These are phyloP conservation scores for Ephialtes manifestator DNA, from an alignment of 2,888 invertebrate genomes.

Conservation along the genomic window DNA sequence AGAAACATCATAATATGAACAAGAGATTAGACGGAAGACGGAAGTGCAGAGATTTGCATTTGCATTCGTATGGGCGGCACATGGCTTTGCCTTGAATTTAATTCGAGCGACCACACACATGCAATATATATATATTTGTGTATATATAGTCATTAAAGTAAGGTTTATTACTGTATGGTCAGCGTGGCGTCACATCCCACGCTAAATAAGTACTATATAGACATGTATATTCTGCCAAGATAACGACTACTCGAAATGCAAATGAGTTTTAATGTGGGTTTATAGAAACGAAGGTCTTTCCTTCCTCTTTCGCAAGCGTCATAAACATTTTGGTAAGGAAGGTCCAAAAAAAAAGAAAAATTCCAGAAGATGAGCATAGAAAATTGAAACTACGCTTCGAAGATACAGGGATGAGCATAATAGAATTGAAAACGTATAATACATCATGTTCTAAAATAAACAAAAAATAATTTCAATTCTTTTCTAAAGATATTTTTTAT, in stretches of 20 bases:
- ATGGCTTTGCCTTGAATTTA: conserved; percentile 41
- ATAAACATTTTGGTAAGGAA: not conserved
- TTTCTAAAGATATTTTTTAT: not conserved
- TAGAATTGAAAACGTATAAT: not conserved
- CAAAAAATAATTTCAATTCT: too few relatives aligned
- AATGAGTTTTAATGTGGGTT: conserved; percentile 22
- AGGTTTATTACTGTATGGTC: conserved; percentile 20
- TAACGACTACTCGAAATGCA: conserved; percentile 15
- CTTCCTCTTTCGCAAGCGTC: conserved; percentile 1
- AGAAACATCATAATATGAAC: not conserved
- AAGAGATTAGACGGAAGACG: conserved; percentile 10
- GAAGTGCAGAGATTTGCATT: conserved; percentile 14
- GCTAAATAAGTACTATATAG: conserved; percentile 7
- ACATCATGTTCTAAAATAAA: too few relatives aligned
- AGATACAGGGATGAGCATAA: not conserved
- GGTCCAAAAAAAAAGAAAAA: not conserved
- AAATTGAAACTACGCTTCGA: not conserved
- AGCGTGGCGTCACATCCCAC: conserved; percentile 38
- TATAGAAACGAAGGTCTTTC: not conserved
- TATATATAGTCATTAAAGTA: not conserved
- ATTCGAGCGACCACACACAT: conserved; percentile 30
- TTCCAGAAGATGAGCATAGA: not conserved
- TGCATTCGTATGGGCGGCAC: conserved; percentile 14
- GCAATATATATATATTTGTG: not conserved
- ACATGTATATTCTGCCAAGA: conserved; percentile 23